Evolutionary conservation across 1,140 invertebrate species (phyloP).

Genomic region (Drosophila sucinea): DNA sequence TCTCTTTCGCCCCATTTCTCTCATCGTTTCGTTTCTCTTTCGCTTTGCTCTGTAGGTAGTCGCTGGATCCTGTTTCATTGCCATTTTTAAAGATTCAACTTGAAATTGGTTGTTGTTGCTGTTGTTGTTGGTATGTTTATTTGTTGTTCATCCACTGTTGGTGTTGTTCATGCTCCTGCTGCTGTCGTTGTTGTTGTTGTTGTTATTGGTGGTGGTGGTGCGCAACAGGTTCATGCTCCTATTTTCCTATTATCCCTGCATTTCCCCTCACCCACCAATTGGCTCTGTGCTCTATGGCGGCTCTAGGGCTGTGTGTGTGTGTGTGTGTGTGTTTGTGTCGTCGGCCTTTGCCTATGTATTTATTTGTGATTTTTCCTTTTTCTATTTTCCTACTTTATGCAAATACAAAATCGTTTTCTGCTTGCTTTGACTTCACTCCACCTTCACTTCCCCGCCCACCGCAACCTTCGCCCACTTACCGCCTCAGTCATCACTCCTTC

Average conservation of each 20-base stretch:
- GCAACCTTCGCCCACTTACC: not conserved
- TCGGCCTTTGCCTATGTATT: constrained; percentile 29
- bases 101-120: constrained; percentile 31
- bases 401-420: constrained; percentile 67
- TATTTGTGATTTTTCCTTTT: constrained; percentile 50
- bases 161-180: constrained; percentile 15
- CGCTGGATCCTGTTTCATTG: constrained; percentile 1
- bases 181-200: constrained; percentile 33
- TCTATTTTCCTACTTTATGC: constrained; percentile 51
- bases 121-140: constrained; percentile 33
- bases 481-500: not conserved
- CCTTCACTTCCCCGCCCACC: constrained; percentile 7
- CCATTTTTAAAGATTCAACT: constrained; percentile 44
- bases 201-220: constrained; percentile 48
- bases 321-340: constrained; percentile 24
- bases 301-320: constrained; percentile 37
- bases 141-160: constrained; percentile 7
- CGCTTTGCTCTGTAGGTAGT: not conserved
- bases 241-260: not conserved
- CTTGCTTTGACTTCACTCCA: constrained; percentile 61
- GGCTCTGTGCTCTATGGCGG: constrained; percentile 41
- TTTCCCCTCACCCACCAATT: constrained; percentile 28
- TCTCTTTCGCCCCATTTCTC: constrained; percentile 6
- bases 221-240: constrained; percentile 69
- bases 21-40: constrained; percentile 3